Evolutionary conservation across 2,797 vertebrate species (phyloP).

Genomic region (Salmo trutta): DNA sequence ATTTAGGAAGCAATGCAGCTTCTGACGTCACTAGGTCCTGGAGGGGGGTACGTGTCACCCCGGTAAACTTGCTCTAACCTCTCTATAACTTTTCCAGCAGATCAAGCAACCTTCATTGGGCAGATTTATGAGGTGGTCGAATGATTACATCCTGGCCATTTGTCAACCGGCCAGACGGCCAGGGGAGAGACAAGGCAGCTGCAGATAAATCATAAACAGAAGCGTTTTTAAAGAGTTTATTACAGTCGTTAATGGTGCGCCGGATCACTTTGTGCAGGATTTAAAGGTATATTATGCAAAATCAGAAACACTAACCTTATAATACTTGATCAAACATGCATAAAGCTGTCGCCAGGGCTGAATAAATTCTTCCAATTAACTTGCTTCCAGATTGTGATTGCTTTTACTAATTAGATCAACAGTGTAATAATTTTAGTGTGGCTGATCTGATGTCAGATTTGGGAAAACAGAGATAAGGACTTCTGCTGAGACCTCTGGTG

Average conservation of each 20-base stretch:
- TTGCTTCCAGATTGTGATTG: constrained; percentile 83
- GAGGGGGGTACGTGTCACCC: not conserved
- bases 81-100: constrained; percentile 73
- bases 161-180: constrained; percentile 79
- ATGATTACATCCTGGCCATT: constrained; percentile 79
- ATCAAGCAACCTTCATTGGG: constrained; percentile 66
- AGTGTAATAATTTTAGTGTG: constrained; percentile 74
- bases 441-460: constrained; percentile 64
- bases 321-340: constrained; percentile 91
- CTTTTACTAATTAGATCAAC: constrained; percentile 90
- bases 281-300: constrained; percentile 94
- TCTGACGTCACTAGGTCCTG: not conserved
- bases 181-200: constrained; percentile 59
- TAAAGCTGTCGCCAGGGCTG: constrained; percentile 84
- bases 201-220: constrained; percentile 81
- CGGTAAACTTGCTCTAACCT: constrained; percentile 49
- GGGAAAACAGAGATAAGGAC: constrained; percentile 26
- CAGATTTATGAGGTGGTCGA: constrained; percentile 76
- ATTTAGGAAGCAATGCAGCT: not conserved
- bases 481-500: constrained; percentile 3
- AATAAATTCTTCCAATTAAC: constrained; percentile 89
- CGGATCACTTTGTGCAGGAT: constrained; percentile 72
- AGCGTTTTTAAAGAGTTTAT: constrained; percentile 77
- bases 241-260: constrained; percentile 79
- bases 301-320: constrained; percentile 89